Conservation (phyloP, 2,113 vertebrate genomes). For the Pan troglodytes region DNA sequence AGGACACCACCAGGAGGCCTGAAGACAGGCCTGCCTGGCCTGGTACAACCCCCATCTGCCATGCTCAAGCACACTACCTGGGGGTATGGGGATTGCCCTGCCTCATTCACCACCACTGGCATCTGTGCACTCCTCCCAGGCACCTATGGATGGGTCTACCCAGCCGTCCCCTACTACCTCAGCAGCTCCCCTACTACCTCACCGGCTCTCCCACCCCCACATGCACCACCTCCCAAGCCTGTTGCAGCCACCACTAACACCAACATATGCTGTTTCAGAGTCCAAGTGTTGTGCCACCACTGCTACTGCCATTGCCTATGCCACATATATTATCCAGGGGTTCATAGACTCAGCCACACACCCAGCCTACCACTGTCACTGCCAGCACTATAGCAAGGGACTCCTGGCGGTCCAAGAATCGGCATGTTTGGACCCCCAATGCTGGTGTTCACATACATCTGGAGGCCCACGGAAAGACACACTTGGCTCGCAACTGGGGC, state of each 20-base stretch:
- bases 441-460: background rate
- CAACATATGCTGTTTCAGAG: background rate
- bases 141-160: background rate
- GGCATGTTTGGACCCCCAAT: background rate
- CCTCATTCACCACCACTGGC: background rate
- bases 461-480: background rate
- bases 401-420: background rate
- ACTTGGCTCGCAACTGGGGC: background rate
- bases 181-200: too few species aligned
- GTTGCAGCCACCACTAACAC: background rate
- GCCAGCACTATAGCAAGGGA: background rate
- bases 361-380: background rate
- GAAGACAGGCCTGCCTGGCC: background rate
- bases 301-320: background rate
- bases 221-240: background rate
- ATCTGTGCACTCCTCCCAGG: background rate
- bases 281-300: background rate
- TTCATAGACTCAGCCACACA: background rate
- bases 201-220: background rate
- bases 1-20: background rate
- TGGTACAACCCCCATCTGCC: background rate
- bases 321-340: background rate
- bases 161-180: background rate
- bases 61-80: background rate
- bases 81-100: background rate